Evolutionary conservation across 2,888 invertebrate genomes (phyloP).

Genomic region (Iphiclides podalirius): DNA sequence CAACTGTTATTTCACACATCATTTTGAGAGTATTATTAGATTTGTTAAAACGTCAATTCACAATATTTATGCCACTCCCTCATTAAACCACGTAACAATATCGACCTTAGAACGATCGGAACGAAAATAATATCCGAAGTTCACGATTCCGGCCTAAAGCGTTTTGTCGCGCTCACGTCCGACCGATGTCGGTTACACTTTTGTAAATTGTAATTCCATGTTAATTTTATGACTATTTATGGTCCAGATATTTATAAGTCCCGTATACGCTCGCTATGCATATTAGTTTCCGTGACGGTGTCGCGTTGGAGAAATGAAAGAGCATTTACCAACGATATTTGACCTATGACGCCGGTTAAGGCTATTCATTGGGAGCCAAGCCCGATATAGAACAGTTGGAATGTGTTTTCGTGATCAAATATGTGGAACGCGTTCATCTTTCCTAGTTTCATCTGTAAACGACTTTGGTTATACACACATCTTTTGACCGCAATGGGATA

Average conservation of each 20-base stretch:
- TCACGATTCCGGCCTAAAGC: constrained; percentile 14
- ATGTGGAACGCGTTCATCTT: background rate
- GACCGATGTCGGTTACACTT: constrained; percentile 21
- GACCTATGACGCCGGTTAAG: constrained; percentile 19
- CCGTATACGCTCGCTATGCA: constrained; percentile 14
- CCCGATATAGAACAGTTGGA: constrained; percentile 3
- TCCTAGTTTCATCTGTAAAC: background rate
- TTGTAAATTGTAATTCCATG: constrained; percentile 58
- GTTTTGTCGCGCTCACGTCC: constrained; percentile 15
- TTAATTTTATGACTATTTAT: constrained; percentile 63
- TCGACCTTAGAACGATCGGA: background rate
- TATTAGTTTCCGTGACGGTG: constrained; percentile 21
- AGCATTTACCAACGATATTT: constrained; percentile 22
- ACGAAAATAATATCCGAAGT: constrained; percentile 2
- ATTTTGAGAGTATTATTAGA: background rate
- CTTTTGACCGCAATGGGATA: too few species aligned
- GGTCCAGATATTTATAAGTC: constrained; percentile 30
- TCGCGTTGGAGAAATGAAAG: constrained; percentile 20
- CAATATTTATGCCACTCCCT: constrained; percentile 14
- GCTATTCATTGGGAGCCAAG: constrained; percentile 8
- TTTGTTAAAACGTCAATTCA: background rate
- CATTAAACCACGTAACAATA: constrained; percentile 24
- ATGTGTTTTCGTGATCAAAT: constrained; percentile 1
- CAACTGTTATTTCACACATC: background rate
- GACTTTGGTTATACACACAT: too few species aligned